Evolutionary conservation across 2,113 vertebrate genomes (phyloP).

Genomic region (Parus major): DNA sequence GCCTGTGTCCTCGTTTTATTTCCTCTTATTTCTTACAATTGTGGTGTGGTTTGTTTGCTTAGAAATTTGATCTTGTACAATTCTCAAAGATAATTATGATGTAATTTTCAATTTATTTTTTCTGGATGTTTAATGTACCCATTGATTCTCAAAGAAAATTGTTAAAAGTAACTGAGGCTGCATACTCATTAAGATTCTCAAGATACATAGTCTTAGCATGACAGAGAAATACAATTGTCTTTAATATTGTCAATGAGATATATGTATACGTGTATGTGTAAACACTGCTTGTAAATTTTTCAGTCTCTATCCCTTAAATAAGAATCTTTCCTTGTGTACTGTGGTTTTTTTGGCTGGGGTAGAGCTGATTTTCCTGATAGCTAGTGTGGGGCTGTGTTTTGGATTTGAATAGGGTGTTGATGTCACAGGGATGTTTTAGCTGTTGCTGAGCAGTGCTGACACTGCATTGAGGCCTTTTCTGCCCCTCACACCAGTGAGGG

Average conservation of each 20-base stretch:
- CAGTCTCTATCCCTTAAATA: not conserved
- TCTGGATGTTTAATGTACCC: not conserved
- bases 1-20: not conserved
- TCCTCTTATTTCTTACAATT: not conserved
- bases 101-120: not conserved
- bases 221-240: not conserved
- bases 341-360: not conserved
- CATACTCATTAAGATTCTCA: not conserved
- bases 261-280: not conserved
- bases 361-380: not conserved
- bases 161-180: not conserved
- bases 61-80: not conserved
- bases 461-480: rapidly evolving
- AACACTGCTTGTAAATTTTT: not conserved
- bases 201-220: not conserved
- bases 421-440: not conserved
- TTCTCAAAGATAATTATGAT: not conserved
- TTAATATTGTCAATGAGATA: not conserved
- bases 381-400: not conserved
- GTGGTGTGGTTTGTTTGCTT: not conserved
- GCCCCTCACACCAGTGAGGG: rapidly evolving
- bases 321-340: not conserved
- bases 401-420: not conserved
- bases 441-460: not conserved
- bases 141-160: not conserved